A percentile compares a stretch with the other conserved stretches of the same genome.
These are phyloP conservation scores for Cyaniris semiargus DNA, from an alignment of 2,888 invertebrate species.

Conservation along the genomic window DNA sequence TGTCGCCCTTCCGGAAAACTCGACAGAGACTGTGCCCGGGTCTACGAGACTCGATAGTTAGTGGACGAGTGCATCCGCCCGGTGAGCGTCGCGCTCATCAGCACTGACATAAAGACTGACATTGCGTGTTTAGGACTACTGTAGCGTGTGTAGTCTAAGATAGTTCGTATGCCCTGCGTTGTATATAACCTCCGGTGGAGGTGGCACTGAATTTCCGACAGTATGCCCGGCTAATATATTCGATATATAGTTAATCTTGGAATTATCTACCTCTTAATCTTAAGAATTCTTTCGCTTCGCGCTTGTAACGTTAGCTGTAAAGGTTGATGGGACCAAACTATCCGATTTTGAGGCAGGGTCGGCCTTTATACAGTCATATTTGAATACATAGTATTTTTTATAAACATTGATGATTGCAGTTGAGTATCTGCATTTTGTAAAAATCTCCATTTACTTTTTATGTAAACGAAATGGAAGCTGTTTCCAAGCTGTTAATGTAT, in stretches of 20 bases:
- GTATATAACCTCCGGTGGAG: conserved; percentile 57
- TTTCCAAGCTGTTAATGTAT: conserved; percentile 37
- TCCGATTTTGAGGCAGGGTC: conserved; percentile 34
- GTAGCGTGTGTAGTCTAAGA: conserved; percentile 62
- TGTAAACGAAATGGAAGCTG: background rate
- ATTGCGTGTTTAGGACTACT: conserved; percentile 68
- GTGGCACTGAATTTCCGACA: conserved; percentile 49
- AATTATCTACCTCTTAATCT: conserved; percentile 78
- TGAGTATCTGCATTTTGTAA: conserved; percentile 7
- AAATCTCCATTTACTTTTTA: conserved; percentile 15
- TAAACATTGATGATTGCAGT: background rate
- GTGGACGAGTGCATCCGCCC: conserved; percentile 57
- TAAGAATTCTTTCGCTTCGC: conserved; percentile 61
- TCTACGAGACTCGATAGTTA: conserved; percentile 79
- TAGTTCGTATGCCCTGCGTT: conserved; percentile 62
- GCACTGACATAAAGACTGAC: conserved; percentile 79
- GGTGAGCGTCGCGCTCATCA: conserved; percentile 54
- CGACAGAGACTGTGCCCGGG: conserved; percentile 54
- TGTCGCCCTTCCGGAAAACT: conserved; percentile 84
- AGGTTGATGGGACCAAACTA: conserved; percentile 61
- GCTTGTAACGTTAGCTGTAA: conserved; percentile 47
- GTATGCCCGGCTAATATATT: conserved; percentile 50
- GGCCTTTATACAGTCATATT: background rate
- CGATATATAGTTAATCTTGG: conserved; percentile 65
- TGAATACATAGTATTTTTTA: background rate